Evolutionary conservation across 1,140 invertebrate genomes (phyloP), one percentile per base, ranked within the genome.

Genomic region (Goniozus legneri): DNA sequence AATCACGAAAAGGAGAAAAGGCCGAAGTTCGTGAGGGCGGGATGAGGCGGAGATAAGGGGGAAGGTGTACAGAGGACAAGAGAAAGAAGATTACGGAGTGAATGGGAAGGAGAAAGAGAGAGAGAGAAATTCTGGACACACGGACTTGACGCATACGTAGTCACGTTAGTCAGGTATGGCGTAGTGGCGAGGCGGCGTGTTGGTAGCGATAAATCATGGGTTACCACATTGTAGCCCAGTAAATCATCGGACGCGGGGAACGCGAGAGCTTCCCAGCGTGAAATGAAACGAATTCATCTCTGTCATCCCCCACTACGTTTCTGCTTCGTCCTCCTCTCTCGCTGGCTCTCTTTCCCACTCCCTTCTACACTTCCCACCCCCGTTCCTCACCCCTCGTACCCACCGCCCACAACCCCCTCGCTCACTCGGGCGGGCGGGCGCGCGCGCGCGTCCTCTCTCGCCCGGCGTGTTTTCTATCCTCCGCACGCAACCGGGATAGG

Each of bases 171-270:
- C 65, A 66, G 67, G 65, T 66, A 67, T 60, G 60, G 64, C 62
- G 64, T 67, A 64, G 65, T 66, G 67, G 64, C 64, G 63, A 68
- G 58, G 60, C 65, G 62, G 67, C 67, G 69, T 69, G 68, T 76
- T 76, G 71, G 70, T 71, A 65, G 62, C 66, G 64, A 80, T 81
- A 81, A 81, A 81, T 81, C 79, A 81, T 80, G 79, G 79, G 78
- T 81, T 81, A 81, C 79, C 79, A 81, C 79, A 81, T 81, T 81
- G 79, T 81, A 81, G 79, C 79, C 79, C 78, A 78, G 77, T 81
- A 81, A 81, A 81, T 80, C 79, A 81, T 81, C 75, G 73, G 70
- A 74, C 69, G 68, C 71, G 69, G 68, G 71, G 75, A 73, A 71
- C 66, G 71, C 71, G 71, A 76, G 73, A 74, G 76, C 77, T 78